Conservation (phyloP, 2,888 invertebrate species). For the Octodonta nipae region DNA sequence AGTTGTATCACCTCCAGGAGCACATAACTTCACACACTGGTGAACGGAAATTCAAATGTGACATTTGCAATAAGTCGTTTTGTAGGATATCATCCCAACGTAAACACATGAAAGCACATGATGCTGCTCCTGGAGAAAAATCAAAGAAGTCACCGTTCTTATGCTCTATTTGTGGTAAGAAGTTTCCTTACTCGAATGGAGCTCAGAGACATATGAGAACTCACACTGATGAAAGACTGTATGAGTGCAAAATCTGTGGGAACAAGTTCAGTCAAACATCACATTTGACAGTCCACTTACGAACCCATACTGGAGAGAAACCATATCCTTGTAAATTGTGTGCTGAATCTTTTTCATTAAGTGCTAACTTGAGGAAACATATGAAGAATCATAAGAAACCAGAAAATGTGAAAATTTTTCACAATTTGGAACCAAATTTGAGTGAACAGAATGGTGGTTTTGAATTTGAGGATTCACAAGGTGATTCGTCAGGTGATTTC, state of each 20-base stretch:
- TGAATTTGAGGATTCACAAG: too few species aligned
- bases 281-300: conserved; percentile 32
- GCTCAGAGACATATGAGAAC: conserved; percentile 31
- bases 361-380: conserved; percentile 30
- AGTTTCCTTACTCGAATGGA: conserved; percentile 28
- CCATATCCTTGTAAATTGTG: conserved; percentile 19
- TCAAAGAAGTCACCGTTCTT: conserved; percentile 28
- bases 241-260: conserved; percentile 31
- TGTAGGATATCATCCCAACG: conserved; percentile 24
- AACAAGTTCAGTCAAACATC: conserved; percentile 33
- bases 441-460: too few species aligned
- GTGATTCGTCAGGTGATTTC: too few species aligned
- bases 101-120: conserved; percentile 25
- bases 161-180: conserved; percentile 31
- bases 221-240: conserved; percentile 31
- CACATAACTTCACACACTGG: conserved; percentile 27
- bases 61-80: conserved; percentile 26
- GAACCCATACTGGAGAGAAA: conserved; percentile 26
- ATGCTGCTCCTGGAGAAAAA: conserved; percentile 25
- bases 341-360: conserved; percentile 30
- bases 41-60: conserved; percentile 25
- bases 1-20: conserved; percentile 24
- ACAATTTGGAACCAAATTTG: too few species aligned
- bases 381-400: too few species aligned
- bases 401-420: too few species aligned